Evolutionary conservation across 2,888 invertebrate genomes (phyloP).

Genomic region (Drosophila niveifrons): DNA sequence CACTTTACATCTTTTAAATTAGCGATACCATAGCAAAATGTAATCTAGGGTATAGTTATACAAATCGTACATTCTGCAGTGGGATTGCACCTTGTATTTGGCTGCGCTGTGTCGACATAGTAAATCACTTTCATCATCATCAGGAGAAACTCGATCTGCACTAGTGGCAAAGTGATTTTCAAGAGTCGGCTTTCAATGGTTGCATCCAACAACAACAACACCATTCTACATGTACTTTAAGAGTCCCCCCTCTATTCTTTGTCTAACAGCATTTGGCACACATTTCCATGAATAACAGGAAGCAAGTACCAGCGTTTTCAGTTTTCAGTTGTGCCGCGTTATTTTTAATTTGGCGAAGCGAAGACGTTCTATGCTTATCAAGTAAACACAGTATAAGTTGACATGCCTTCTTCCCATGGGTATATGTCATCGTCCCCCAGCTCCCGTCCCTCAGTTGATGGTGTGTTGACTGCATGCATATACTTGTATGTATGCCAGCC

Average conservation of each 20-base stretch:
- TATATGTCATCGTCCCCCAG: not conserved
- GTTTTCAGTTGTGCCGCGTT: constrained; percentile 25
- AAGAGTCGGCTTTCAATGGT: constrained; percentile 44
- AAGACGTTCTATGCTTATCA: constrained; percentile 33
- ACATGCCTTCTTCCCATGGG: constrained; percentile 18
- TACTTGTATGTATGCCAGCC: constrained; percentile 18
- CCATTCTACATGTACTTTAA: constrained; percentile 10
- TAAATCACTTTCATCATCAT: constrained; percentile 78
- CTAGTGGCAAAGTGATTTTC: constrained; percentile 43
- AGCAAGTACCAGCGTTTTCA: constrained; percentile 46
- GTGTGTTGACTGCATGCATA: too few relatives aligned
- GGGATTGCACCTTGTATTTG: constrained; percentile 43
- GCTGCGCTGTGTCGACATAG: constrained; percentile 51
- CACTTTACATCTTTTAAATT: not conserved
- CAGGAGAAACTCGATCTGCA: constrained; percentile 49
- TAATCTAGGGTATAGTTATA: constrained; percentile 11
- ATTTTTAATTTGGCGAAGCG: constrained; percentile 46
- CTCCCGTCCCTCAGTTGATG: not conserved
- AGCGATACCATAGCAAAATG: not conserved
- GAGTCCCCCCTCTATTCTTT: constrained; percentile 22
- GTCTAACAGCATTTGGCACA: constrained; percentile 64
- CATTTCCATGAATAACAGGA: constrained; percentile 68
- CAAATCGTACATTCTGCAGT: constrained; percentile 39
- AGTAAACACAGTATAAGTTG: constrained; percentile 20
- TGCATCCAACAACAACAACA: constrained; percentile 20